Evolutionary conservation across 2,888 invertebrate genomes (phyloP), one percentile per base, ranked within the genome.

Genomic region (Pandemis heparana): DNA sequence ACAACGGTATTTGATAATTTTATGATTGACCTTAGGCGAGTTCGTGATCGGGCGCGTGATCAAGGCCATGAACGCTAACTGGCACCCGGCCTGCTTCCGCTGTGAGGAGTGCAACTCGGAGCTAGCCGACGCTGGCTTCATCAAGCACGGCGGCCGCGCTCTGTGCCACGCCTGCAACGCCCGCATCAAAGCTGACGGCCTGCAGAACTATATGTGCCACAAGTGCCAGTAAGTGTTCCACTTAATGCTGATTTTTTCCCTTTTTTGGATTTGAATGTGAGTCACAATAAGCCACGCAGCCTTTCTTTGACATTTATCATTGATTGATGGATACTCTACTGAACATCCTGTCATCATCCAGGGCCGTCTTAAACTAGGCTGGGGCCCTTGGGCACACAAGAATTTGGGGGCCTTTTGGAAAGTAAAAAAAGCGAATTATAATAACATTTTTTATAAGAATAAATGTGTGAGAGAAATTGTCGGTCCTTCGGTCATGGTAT

Each of bases 21-120:
- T 18, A 16, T 69, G 53, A 39, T 38, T 38, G n/a, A 10, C 77
- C 74, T 7, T 85, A 97, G 97, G 97, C 38, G 99, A 99, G 91
- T 99, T 99, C 89, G 98, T 99, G 75, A 98, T 99, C 87, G 99
- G 99, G 0, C 96, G 99, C 74, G 99, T 99, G 62, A 99, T 99
- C 87, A 99, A 99, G 90, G 99, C 99, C 0, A 99, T 99, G 99
- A 99, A 99, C 85, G 96, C 98, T 46, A 99, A 98, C 90, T 99
- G 99, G 99, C 99, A 99, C 94, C 99, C 99, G 1, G 96, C 96
- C 75, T 99, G 99, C 90, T 99, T 99, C 95, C 96, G 98, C 32
- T 99, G 99, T 87, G 98, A 99, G 87, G 96, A 98, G 90, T 99
- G 99, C 90, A 96, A 95, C 80, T 96, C 97, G 75, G 98, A 98